These are phyloP conservation scores for Saimiri boliviensis DNA, from an alignment of 2,113 vertebrate species.

Conservation along the genomic window DNA sequence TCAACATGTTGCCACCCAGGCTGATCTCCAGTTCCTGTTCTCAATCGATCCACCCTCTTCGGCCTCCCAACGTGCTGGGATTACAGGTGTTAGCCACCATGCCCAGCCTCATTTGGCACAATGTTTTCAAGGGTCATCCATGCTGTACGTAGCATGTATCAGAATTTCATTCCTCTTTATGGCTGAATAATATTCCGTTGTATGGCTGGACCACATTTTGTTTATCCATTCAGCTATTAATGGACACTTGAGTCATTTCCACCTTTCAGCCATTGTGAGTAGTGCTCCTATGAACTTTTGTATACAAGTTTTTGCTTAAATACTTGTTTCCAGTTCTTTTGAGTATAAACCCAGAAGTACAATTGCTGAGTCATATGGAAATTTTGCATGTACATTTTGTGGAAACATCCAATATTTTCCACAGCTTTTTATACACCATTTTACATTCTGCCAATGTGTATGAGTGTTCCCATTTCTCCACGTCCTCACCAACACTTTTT, in stretches of 20 bases:
- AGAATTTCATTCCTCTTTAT: neutral
- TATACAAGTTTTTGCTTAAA: neutral
- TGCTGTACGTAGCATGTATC: rapidly evolving
- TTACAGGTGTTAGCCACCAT: too few species aligned
- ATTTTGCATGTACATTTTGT: too few species aligned
- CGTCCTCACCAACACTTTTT: neutral
- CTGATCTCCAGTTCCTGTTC: too few species aligned
- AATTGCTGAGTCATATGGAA: neutral
- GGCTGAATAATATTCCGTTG: neutral
- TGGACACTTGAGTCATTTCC: neutral
- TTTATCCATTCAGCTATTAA: neutral
- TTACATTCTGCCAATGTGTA: rapidly evolving
- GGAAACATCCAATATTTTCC: neutral
- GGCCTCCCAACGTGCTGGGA: too few species aligned
- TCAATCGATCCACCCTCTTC: too few species aligned
- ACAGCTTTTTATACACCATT: neutral
- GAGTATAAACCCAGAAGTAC: neutral
- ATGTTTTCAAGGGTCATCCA: too few species aligned
- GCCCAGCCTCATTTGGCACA: too few species aligned
- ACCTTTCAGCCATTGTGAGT: neutral
- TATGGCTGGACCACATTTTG: neutral
- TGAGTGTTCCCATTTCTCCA: neutral
- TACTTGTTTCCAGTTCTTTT: neutral
- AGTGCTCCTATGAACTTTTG: neutral
- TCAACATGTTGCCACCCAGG: too few species aligned